These are phyloP conservation scores for Zaprionus kolodkinae DNA, from an alignment of 1,140 invertebrate genomes.

Conservation along the genomic window DNA sequence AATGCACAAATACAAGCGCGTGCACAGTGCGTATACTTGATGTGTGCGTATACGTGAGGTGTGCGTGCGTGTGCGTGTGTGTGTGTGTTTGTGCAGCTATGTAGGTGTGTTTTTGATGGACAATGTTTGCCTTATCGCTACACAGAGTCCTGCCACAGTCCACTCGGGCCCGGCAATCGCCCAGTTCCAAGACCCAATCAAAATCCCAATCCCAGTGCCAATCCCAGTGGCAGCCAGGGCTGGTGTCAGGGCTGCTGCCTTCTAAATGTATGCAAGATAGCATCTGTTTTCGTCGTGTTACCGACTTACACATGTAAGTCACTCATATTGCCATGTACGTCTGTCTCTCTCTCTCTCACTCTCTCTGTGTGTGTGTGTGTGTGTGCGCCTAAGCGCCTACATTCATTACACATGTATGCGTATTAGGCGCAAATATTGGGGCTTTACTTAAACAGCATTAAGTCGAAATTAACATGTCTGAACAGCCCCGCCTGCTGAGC, in stretches of 20 bases:
- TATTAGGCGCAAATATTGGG: slow-evolving; percentile 81
- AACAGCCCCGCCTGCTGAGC: slow-evolving; percentile 44
- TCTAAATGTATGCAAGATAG: slow-evolving; percentile 80
- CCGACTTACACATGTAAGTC: slow-evolving; percentile 82
- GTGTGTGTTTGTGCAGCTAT: slow-evolving; percentile 39
- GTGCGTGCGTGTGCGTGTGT: slow-evolving; percentile 28
- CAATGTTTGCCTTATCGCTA: slow-evolving; percentile 78
- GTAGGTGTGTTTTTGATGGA: slow-evolving; percentile 79
- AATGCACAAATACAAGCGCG: slow-evolving; percentile 52
- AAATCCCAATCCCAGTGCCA: slow-evolving; percentile 24
- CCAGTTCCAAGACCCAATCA: slow-evolving; percentile 8
- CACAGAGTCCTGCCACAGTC: slow-evolving; percentile 36
- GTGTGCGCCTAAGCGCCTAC: slow-evolving; percentile 67
- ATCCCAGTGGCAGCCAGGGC: background rate
- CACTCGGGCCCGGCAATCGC: background rate
- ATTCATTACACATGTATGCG: slow-evolving; percentile 80
- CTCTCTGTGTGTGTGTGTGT: background rate
- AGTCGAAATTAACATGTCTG: slow-evolving; percentile 81
- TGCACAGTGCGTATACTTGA: slow-evolving; percentile 1
- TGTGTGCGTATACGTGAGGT: background rate
- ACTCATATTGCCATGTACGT: slow-evolving; percentile 65
- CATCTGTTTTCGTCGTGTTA: slow-evolving; percentile 81
- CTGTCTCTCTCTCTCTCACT: background rate
- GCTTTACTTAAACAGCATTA: slow-evolving; percentile 82
- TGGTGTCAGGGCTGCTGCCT: slow-evolving; percentile 17